Evolutionary conservation across 2,888 invertebrate genomes (phyloP), one percentile per base, ranked within the genome.

Genomic region (Allygus modestus): DNA sequence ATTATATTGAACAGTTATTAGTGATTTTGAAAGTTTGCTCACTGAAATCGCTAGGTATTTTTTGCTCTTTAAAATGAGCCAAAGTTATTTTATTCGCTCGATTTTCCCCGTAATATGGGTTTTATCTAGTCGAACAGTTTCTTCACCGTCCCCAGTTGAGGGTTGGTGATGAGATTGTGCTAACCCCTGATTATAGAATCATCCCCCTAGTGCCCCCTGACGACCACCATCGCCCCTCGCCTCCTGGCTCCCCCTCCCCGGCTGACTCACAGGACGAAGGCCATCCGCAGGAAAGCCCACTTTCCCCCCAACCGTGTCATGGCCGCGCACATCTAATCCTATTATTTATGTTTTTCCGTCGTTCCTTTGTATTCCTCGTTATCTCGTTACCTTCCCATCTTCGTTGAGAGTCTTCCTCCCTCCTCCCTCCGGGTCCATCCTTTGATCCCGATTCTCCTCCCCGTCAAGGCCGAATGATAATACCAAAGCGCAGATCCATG

Each of bases 271-370:
- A 31, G 77, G 28, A 15, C 65, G 15, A 37, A 79, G 79, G 79
- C 23, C 79, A 33, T 5, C 79, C n/a, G 33, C 79, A 79, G 79
- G 79, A 79, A 79, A 79, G 58, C 79, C 79, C 79, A 79, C 79
- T 79, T 79, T 79, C 79, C 31, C 31, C 20, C 79, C 58, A 79
- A 58, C 33, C 33, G 37, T 79, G 79, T 79, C 79, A 79, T 23
- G 79, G 79, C 79, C 79, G 58, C 54, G 79, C 79, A 58, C 79
- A 79, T 79, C 79, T 79, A 79, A 51, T 54, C 79, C 58, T 79
- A 79, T 54, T 79, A 79, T 79, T 79, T 79, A 58, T 79, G 79
- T 54, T 79, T 73, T 79, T 79, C 79, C 79, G 54, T 51, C 51
- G 77, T 77, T 77, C 41, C 77, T 77, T 77, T 77, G 77, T 77